Evolutionary conservation across 2,113 vertebrate genomes (phyloP).

Genomic region (Lonchura striata): DNA sequence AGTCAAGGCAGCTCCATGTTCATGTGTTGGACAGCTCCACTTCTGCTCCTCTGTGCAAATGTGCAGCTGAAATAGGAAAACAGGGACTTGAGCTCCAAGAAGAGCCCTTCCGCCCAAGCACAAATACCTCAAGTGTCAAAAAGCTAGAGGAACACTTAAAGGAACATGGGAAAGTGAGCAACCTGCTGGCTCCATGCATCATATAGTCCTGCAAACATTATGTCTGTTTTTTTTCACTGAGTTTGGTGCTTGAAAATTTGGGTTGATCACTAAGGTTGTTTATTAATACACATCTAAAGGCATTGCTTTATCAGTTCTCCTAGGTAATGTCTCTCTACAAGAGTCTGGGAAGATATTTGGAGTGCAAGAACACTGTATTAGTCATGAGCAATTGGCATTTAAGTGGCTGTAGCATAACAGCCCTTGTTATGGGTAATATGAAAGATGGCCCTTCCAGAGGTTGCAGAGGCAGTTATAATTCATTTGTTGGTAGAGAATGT

Average conservation of each 20-base stretch:
- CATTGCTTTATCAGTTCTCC: background rate
- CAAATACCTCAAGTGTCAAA: background rate
- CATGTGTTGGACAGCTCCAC: accelerated
- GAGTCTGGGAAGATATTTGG: background rate
- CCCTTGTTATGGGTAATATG: background rate
- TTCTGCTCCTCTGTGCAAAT: background rate
- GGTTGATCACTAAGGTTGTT: background rate
- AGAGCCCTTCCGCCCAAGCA: background rate
- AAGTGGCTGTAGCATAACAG: background rate
- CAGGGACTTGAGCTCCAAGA: background rate
- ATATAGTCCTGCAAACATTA: background rate
- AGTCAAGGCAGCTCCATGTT: accelerated
- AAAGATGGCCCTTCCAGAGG: background rate
- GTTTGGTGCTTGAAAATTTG: background rate
- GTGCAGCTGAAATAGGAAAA: background rate
- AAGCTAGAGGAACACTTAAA: background rate
- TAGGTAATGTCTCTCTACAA: background rate
- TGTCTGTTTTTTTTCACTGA: background rate
- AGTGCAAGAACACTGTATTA: background rate
- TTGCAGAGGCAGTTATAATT: background rate
- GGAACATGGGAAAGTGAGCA: background rate
- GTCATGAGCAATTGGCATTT: background rate
- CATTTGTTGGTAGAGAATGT: background rate
- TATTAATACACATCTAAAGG: background rate
- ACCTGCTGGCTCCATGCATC: background rate